Evolutionary conservation across 2,113 vertebrate species (phyloP), one percentile per base, ranked within the genome.

Genomic region (Cariama cristata): DNA sequence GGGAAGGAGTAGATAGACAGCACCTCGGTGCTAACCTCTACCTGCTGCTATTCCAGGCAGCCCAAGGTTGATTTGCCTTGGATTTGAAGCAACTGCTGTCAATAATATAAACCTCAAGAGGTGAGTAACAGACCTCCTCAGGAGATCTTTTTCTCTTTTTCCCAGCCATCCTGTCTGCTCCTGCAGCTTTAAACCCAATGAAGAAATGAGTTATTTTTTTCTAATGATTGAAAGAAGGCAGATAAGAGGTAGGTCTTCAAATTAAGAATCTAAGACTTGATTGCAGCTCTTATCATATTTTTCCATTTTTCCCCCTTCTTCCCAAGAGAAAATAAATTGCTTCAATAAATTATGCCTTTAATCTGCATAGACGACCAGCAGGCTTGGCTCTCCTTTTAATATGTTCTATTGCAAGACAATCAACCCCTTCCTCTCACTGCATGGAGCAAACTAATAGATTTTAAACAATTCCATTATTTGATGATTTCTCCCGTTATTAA

Each of bases 401-500:
- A 67, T 5, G 40, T 72, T 84, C 80, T 94, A 44, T 52, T 88
- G 88, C 8, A 52, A 92, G 86, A 91, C 96, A 96, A 98, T 97
- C 96, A 98, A 91, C 96, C 77, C 50, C 6, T 96, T 97, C 55
- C 87, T 96, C 93, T 96, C 90, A 75, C 94, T 45, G 62, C 92
- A 64, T 87, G 88, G 73, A 97, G 79, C 79, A 95, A 98, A 96
- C 88, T 85, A 97, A 97, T 97, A 98, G 96, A 97, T 97, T 98
- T 97, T 97, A 91, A 96, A 93, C 94, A 92, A 92, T 96, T 94
- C 82, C 90, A 64, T 86, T 49, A 94, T 98, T 97, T 97, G 82
- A 93, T 90, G 87, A 94, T 97, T 97, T 97, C 88, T 97, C 81
- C 92, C 44, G 27, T 97, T 98, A 98, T 98, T 97, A 97, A 97